Evolutionary conservation across 2,888 invertebrate genomes (phyloP), one percentile per base, ranked within the genome.

Genomic region (Punctoribates punctum): DNA sequence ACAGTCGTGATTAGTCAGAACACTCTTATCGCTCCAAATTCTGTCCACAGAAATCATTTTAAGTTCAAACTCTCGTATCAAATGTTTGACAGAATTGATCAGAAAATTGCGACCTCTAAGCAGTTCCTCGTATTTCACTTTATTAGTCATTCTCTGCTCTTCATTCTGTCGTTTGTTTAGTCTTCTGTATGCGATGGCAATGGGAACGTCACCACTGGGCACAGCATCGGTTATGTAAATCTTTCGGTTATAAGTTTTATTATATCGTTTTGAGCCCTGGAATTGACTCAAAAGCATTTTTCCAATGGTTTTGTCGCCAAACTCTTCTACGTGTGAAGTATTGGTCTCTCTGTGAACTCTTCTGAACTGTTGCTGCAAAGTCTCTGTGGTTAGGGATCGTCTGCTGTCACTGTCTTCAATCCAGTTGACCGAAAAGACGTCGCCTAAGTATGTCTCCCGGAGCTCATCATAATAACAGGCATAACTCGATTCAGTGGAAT

Each of bases 341-440:
- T 86, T 87, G 11, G 88, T 88, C 80, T 85, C 84, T 54, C 83
- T 81, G 79, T 85, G 85, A 17, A 87, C 87, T 76, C 86, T 83
- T 78, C 84, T 79, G 81, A 83, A 88, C 81, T 88, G 88, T 73
- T 84, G 82, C 74, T 85, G 83, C 9, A 88, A 82, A 0, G 86
- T 86, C 81, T 88, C 88, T 20, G 79, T 77, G 6, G 80, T 81
- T 54, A 87, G 80, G 77, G 86, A 83, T 79, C 86, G 86, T 34
- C 38, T 23, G 38, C 25, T 70, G 60, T 79, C 79, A 11, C 78
- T 77, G 77, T 77, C 87, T 81, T 88, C 85, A 87, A 88, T 87
- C 88, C 88, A 89, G 76, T 84, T 87, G 23, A 88, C 87, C 79
- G 87, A 87, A 83, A 88, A 88, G 4, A 87, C 84, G 82, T 88